Conservation (phyloP, 1,140 invertebrate species). For the Drosophila kanapiae region DNA sequence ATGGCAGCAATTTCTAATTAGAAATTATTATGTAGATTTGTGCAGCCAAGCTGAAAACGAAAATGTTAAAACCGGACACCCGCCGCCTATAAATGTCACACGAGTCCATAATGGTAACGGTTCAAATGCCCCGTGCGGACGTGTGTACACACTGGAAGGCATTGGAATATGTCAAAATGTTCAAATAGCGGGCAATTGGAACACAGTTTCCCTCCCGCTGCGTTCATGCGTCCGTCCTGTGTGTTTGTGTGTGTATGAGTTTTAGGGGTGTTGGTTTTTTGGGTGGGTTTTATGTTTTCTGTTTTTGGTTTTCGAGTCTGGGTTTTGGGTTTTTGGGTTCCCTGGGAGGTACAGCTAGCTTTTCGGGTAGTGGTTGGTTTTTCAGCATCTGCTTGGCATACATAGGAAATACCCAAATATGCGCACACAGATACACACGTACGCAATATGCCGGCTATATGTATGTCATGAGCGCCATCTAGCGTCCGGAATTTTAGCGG, state of each 20-base stretch:
- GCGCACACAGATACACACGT: constrained; percentile 24
- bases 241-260: constrained; percentile 28
- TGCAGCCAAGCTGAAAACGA: constrained; percentile 52
- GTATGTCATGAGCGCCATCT: constrained; percentile 82
- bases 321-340: constrained; percentile 59
- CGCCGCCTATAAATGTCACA: constrained; percentile 77
- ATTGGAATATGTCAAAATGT: constrained; percentile 77
- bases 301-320: constrained; percentile 34
- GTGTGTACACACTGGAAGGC: constrained; percentile 65
- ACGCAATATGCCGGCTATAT: constrained; percentile 53
- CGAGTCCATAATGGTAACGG: constrained; percentile 55
- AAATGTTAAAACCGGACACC: constrained; percentile 47
- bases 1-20: constrained; percentile 78
- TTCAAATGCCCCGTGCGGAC: constrained; percentile 31
- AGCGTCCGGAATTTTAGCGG: constrained; percentile 43
- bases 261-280: too few relatives aligned
- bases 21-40: constrained; percentile 70
- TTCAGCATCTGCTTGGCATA: constrained; percentile 72
- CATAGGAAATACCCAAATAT: constrained; percentile 53
- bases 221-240: constrained; percentile 32
- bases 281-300: too few relatives aligned
- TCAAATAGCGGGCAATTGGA: constrained; percentile 79
- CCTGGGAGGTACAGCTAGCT: constrained; percentile 68
- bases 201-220: constrained; percentile 52
- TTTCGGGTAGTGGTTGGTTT: constrained; percentile 70